These are phyloP conservation scores for Chiroxiphia lanceolata DNA, from an alignment of 2,797 vertebrate species.

Conservation along the genomic window DNA sequence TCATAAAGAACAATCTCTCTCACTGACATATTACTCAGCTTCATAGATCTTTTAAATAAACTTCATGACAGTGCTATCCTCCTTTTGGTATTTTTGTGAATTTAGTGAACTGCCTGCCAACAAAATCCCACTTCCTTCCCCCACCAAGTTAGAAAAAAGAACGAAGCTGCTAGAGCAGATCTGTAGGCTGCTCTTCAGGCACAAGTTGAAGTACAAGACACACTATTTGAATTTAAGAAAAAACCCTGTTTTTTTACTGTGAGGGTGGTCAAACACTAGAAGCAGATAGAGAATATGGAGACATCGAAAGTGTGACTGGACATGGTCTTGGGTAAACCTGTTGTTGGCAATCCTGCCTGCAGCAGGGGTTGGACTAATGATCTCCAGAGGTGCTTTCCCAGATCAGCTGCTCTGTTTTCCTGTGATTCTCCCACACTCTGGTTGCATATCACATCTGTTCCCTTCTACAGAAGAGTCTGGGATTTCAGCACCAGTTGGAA, in stretches of 20 bases:
- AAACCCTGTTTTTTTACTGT: background rate
- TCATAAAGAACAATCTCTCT: background rate
- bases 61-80: background rate
- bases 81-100: background rate
- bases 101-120: background rate
- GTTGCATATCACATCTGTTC: background rate
- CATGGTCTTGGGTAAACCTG: background rate
- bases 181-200: background rate
- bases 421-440: background rate
- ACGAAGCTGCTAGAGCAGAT: background rate
- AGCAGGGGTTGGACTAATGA: rapidly evolving
- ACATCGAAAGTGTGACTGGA: background rate
- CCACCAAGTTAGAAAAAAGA: background rate
- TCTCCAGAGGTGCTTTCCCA: background rate
- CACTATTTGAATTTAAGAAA: background rate
- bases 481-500: background rate
- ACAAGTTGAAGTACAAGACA: background rate
- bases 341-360: background rate
- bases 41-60: background rate
- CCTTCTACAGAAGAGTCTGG: background rate
- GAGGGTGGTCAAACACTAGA: background rate
- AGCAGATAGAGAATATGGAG: background rate
- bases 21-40: background rate
- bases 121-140: background rate
- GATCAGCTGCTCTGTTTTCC: background rate